A percentile compares a stretch with the other conserved stretches of the same genome.
phyloP scores from a whole-genome alignment of 2,888 invertebrate species.

The Sesia bembeciformis region DNA sequence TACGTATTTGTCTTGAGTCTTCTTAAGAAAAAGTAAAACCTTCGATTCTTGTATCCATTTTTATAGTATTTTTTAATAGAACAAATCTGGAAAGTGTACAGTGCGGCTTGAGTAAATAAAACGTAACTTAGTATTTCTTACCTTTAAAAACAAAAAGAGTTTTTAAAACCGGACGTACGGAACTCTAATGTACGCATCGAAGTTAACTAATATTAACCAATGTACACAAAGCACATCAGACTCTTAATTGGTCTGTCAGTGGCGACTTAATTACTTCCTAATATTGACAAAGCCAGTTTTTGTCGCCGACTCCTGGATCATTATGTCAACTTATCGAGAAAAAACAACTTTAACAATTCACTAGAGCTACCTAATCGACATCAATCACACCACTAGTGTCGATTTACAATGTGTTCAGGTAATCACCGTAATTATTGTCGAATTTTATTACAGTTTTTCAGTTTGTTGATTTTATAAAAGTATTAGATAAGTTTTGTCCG shows the following conservation, averaged over 20 bases:
- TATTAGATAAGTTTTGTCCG: no score
- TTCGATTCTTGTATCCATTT: no score
- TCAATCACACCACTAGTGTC: not conserved
- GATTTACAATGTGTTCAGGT: not conserved
- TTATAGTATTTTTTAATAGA: no score
- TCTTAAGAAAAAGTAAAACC: no score
- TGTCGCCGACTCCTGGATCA: conserved; percentile 27
- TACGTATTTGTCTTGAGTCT: no score
- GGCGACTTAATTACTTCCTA: conserved; percentile 63
- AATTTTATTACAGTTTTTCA: not conserved
- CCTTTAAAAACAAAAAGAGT: no score
- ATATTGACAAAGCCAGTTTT: conserved; percentile 56
- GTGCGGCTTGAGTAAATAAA: no score
- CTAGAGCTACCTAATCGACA: conserved; percentile 3
- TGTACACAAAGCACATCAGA: conserved; percentile 30
- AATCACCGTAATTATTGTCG: not conserved
- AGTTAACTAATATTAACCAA: not conserved
- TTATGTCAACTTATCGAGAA: conserved; percentile 22
- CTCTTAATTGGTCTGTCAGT: conserved; percentile 52
- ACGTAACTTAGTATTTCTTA: no score
- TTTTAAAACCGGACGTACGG: no score
- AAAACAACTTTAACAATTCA: conserved; percentile 19
- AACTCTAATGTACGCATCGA: not conserved
- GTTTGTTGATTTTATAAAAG: no score
- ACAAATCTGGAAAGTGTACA: no score